Percentiles rank a stretch among this genome's conserved stretches.
phyloP scores from a whole-genome alignment of 2,888 invertebrate species.

The Lysandra coridon region DNA sequence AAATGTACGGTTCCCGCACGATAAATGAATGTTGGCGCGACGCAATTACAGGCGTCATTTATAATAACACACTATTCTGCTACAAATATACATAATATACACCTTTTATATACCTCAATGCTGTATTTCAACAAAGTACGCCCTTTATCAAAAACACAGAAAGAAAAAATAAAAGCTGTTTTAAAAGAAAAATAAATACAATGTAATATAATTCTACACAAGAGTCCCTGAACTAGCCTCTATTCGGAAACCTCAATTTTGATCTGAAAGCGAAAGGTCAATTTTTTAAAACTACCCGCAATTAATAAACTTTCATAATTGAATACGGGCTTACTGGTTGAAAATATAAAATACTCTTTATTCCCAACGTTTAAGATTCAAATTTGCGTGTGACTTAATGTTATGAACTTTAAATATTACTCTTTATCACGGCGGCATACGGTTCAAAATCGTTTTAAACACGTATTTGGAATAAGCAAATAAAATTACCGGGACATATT shows the following conservation, averaged over 20 bases:
- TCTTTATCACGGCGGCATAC: background rate
- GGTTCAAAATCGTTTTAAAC: background rate
- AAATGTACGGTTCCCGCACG: too few species aligned
- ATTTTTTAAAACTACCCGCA: slow-evolving; percentile 25
- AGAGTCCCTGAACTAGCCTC: slow-evolving; percentile 6
- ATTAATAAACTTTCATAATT: slow-evolving; percentile 24
- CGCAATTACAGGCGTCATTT: too few species aligned
- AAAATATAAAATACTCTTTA: background rate
- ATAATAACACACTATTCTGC: too few species aligned
- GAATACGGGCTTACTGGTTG: background rate
- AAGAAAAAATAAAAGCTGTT: background rate
- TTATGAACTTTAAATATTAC: background rate
- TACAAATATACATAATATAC: too few species aligned
- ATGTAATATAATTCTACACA: background rate
- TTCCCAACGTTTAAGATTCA: background rate
- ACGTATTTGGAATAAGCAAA: slow-evolving; percentile 33
- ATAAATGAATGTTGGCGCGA: too few species aligned
- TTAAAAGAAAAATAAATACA: background rate
- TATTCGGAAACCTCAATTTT: background rate
- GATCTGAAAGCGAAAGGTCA: background rate
- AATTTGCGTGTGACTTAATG: background rate
- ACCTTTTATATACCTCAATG: background rate
- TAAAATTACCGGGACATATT: slow-evolving; percentile 40
- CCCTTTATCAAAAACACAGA: background rate
- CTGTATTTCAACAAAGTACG: background rate